A percentile compares a stretch with the other conserved stretches of the same genome.
Evolutionary conservation across 2,797 vertebrate genomes (phyloP).

Genomic region (Micropoecilia bifurca): DNA sequence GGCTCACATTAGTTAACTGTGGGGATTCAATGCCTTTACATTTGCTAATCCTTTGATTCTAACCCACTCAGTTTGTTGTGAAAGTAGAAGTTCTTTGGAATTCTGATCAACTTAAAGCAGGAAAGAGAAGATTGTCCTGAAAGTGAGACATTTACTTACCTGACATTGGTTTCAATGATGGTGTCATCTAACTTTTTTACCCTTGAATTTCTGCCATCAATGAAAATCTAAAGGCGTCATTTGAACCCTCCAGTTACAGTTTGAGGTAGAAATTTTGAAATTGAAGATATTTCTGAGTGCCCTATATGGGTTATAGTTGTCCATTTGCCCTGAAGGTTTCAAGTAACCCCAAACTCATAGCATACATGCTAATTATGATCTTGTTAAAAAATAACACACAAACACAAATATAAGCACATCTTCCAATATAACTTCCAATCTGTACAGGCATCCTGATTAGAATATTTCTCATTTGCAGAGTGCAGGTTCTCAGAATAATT

Average conservation of each 20-base stretch:
- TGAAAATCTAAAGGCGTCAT: background rate
- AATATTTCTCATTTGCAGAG: background rate
- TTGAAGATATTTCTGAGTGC: background rate
- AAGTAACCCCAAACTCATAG: background rate
- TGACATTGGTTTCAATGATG: background rate
- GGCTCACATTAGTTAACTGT: background rate
- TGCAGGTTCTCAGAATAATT: constrained; percentile 13
- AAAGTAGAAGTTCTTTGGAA: background rate
- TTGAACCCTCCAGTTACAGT: background rate
- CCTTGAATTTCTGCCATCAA: background rate
- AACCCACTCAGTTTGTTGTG: background rate
- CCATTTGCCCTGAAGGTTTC: background rate
- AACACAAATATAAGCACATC: background rate
- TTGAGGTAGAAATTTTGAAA: background rate
- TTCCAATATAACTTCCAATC: background rate
- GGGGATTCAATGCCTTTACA: background rate
- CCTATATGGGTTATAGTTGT: background rate
- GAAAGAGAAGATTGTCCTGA: background rate
- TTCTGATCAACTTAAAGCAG: background rate
- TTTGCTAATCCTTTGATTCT: background rate
- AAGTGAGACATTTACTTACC: background rate
- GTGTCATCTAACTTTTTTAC: background rate
- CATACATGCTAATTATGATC: background rate
- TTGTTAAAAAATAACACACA: background rate
- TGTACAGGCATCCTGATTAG: background rate